Percentiles rank a stretch among this genome's conserved stretches.
These are phyloP conservation scores for Todiramphus chloris DNA, from an alignment of 2,113 vertebrate species.

Conservation along the genomic window DNA sequence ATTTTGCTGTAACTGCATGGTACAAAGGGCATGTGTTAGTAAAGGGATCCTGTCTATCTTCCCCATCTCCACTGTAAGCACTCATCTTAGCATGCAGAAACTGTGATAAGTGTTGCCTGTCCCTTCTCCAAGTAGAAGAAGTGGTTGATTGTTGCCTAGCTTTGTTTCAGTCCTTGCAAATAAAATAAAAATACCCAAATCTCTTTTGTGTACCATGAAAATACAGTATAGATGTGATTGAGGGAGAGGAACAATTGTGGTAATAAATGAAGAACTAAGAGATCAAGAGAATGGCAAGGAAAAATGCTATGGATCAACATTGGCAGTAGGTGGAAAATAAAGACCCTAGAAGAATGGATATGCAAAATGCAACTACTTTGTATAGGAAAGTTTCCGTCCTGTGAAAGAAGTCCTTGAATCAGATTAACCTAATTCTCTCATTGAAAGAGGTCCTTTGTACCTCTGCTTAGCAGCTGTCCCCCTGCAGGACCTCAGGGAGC, in stretches of 20 bases:
- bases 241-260: background rate
- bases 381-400: background rate
- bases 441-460: accelerated
- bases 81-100: background rate
- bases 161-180: background rate
- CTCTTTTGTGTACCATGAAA: background rate
- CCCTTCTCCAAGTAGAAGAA: background rate
- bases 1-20: background rate
- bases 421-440: background rate
- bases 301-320: background rate
- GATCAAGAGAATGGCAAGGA: background rate
- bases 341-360: background rate
- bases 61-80: background rate
- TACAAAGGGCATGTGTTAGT: background rate
- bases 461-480: background rate
- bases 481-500: background rate
- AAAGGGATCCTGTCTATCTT: background rate
- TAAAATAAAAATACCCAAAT: background rate
- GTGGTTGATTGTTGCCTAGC: background rate
- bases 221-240: background rate
- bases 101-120: background rate
- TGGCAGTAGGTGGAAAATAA: background rate
- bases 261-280: background rate
- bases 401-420: background rate
- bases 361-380: background rate